phyloP scores from a whole-genome alignment of 2,113 vertebrate genomes.

The Ptychochromis oligacanthus region DNA sequence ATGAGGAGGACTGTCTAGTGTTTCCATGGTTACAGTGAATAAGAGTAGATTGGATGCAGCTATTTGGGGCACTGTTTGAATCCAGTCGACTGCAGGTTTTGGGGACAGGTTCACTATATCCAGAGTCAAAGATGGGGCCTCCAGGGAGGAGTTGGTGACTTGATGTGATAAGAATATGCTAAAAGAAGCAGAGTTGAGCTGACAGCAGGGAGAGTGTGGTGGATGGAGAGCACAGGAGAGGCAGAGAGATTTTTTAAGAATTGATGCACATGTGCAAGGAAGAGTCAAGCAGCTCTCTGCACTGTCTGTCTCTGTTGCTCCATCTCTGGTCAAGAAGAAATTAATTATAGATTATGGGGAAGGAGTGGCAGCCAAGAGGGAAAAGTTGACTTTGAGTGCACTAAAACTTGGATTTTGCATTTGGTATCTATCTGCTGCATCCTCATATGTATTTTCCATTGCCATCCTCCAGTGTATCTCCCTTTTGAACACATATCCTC shows the following conservation, averaged over 20 bases:
- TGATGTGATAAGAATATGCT: slow-evolving; percentile 27
- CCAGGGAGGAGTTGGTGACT: slow-evolving; percentile 16
- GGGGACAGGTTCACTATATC: slow-evolving; percentile 23
- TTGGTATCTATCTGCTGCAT: background rate
- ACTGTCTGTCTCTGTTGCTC: background rate
- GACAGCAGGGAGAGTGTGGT: background rate
- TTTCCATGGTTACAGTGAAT: slow-evolving; percentile 71
- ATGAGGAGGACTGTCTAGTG: slow-evolving; percentile 37
- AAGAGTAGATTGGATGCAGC: slow-evolving; percentile 34
- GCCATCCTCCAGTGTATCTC: background rate
- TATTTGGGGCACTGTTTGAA: slow-evolving; percentile 57
- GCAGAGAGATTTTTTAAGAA: slow-evolving; percentile 2
- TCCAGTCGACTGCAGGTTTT: slow-evolving; percentile 36
- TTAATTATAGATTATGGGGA: slow-evolving; percentile 43
- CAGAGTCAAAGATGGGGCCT: background rate
- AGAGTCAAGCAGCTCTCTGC: background rate
- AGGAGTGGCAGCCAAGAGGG: background rate
- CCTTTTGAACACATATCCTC: background rate
- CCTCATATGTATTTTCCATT: background rate
- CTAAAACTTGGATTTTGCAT: background rate
- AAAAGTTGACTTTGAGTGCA: background rate
- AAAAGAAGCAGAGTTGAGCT: slow-evolving; percentile 15
- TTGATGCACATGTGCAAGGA: background rate
- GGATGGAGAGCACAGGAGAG: background rate
- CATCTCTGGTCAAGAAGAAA: slow-evolving; percentile 21